phyloP scores from a whole-genome alignment of 2,797 vertebrate species.

The Balearica regulorum region DNA sequence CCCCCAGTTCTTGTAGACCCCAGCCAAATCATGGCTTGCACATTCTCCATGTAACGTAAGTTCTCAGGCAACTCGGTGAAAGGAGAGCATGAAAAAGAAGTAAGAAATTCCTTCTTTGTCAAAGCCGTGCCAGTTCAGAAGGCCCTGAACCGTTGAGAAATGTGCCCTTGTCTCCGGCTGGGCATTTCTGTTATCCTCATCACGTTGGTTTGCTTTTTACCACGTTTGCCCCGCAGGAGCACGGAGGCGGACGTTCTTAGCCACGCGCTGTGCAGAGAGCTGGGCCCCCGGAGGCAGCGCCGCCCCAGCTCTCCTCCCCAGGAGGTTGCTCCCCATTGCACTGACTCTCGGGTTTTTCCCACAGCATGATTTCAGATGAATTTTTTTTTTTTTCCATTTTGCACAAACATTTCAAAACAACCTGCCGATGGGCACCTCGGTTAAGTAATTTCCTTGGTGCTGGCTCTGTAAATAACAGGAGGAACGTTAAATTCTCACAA shows the following conservation, averaged over 20 bases:
- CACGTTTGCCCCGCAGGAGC: background rate
- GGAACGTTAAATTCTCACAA: background rate
- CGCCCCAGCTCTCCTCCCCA: background rate
- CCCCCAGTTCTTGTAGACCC: background rate
- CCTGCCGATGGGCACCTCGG: background rate
- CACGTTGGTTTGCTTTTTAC: background rate
- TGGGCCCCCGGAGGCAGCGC: background rate
- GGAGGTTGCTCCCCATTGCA: too few relatives aligned
- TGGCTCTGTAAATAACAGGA: background rate
- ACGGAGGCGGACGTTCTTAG: background rate
- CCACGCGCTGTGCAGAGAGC: background rate
- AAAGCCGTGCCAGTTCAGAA: background rate
- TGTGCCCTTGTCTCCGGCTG: background rate
- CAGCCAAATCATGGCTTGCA: background rate
- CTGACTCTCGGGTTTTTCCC: background rate
- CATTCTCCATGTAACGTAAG: fast-evolving
- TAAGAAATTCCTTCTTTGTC: background rate
- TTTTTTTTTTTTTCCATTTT: background rate
- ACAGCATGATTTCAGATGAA: background rate
- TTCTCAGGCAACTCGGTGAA: background rate
- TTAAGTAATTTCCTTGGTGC: constrained; percentile 14
- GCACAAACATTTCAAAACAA: constrained; percentile 37
- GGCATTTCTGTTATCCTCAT: background rate
- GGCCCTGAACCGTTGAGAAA: background rate
- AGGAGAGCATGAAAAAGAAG: background rate